Percentiles rank a stretch among this genome's conserved stretches.
phyloP scores from a whole-genome alignment of 1,140 invertebrate species.

The Bombus soroeensis region DNA sequence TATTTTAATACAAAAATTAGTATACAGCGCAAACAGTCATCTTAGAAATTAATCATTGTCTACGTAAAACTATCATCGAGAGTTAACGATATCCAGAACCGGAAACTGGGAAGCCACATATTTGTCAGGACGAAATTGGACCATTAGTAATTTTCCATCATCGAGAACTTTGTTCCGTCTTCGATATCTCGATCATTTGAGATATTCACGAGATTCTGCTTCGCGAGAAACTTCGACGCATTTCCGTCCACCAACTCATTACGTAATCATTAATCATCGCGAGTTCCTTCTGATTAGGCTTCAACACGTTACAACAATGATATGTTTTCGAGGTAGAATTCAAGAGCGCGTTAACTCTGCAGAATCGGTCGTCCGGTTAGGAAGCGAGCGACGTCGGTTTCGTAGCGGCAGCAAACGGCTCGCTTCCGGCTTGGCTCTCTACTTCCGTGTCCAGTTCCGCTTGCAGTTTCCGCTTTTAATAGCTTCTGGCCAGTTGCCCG shows the following conservation, averaged over 20 bases:
- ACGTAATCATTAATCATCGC: background rate
- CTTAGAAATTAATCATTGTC: background rate
- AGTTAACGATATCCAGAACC: background rate
- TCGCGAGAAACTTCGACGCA: no score
- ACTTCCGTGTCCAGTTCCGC: conserved; percentile 74
- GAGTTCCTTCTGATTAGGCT: background rate
- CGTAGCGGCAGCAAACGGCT: conserved; percentile 73
- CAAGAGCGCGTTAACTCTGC: conserved; percentile 23
- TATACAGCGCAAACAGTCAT: background rate
- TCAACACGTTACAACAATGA: background rate
- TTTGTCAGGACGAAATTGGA: background rate
- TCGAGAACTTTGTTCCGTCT: background rate
- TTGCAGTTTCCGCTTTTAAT: conserved; percentile 78
- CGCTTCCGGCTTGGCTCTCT: conserved; percentile 75
- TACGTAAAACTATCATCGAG: background rate
- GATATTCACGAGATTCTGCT: background rate
- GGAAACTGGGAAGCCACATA: background rate
- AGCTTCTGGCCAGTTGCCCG: conserved; percentile 69
- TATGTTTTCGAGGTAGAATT: background rate
- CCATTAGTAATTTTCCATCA: background rate
- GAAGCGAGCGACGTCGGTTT: conserved; percentile 62
- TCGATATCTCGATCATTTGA: background rate
- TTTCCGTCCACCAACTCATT: background rate
- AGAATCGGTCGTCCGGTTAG: conserved; percentile 33
- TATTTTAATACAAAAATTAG: no score